These are phyloP conservation scores for Parapristionchus giblindavisi DNA, from an alignment of 2,888 invertebrate species.

Conservation along the genomic window DNA sequence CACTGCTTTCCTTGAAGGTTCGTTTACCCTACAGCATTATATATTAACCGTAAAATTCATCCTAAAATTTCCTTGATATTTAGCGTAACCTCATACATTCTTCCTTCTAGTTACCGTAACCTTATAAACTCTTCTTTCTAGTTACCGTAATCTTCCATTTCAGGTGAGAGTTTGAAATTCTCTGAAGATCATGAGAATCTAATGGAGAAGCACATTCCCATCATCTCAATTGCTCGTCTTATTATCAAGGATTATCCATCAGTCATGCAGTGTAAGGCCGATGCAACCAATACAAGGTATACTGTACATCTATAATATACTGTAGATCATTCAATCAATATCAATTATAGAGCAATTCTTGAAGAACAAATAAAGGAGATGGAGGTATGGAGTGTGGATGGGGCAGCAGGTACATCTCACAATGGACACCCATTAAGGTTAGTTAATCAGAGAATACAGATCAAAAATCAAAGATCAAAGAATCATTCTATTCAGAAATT, in stretches of 20 bases:
- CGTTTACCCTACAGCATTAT: neutral
- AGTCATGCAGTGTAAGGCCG: too few species aligned
- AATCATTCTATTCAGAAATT: neutral
- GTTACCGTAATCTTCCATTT: slow-evolving; percentile 6
- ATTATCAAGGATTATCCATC: too few species aligned
- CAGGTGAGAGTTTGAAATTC: slow-evolving; percentile 15
- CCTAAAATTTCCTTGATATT: neutral
- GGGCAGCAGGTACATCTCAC: too few species aligned
- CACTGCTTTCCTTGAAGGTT: slow-evolving; percentile 25
- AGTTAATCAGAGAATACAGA: neutral
- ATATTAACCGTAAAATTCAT: neutral
- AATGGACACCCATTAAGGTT: too few species aligned
- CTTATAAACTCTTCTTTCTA: neutral
- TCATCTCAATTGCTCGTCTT: neutral
- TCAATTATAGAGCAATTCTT: too few species aligned
- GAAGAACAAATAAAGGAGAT: too few species aligned
- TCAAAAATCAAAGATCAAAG: neutral
- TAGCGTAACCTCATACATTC: neutral
- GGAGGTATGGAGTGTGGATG: too few species aligned
- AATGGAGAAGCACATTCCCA: neutral
- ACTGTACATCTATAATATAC: too few species aligned
- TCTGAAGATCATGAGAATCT: neutral
- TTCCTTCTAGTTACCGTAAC: neutral
- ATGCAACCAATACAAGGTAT: too few species aligned
- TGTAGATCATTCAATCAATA: too few species aligned